Evolutionary conservation across 2,113 vertebrate genomes (phyloP).

Genomic region (Eretmochelys imbricata): DNA sequence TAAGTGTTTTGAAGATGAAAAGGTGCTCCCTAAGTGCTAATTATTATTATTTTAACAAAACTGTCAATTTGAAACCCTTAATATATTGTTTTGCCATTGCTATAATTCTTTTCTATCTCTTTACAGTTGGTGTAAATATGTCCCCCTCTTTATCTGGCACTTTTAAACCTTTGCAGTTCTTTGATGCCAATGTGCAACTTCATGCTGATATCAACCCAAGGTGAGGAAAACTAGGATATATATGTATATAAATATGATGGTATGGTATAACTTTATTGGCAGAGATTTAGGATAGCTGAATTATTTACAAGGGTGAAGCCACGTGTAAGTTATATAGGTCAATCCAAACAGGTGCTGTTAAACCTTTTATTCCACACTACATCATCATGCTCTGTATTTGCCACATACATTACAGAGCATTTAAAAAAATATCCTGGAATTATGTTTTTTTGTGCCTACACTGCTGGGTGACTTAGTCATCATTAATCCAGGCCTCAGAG

Average conservation of each 20-base stretch:
- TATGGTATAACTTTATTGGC: background rate
- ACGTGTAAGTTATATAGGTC: background rate
- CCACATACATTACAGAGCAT: background rate
- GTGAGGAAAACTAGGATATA: constrained; percentile 24
- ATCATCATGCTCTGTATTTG: background rate
- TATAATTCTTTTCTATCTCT: constrained; percentile 28
- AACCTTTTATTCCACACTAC: background rate
- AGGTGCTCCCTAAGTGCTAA: background rate
- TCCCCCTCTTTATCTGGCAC: constrained; percentile 34
- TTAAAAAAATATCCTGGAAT: background rate
- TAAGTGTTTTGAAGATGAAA: background rate
- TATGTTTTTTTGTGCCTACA: background rate
- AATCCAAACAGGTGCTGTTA: background rate
- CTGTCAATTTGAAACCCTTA: background rate
- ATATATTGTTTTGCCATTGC: background rate
- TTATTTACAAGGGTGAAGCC: background rate
- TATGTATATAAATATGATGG: background rate
- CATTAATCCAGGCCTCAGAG: background rate
- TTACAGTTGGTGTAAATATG: constrained; percentile 62
- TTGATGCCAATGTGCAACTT: constrained; percentile 52
- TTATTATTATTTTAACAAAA: background rate
- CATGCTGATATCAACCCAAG: constrained; percentile 64
- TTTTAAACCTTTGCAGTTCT: constrained; percentile 46
- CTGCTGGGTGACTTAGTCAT: background rate
- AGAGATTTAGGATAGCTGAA: background rate